Evolutionary conservation across 2,888 invertebrate species (phyloP).

Genomic region (Sinohyriopsis cumingii): DNA sequence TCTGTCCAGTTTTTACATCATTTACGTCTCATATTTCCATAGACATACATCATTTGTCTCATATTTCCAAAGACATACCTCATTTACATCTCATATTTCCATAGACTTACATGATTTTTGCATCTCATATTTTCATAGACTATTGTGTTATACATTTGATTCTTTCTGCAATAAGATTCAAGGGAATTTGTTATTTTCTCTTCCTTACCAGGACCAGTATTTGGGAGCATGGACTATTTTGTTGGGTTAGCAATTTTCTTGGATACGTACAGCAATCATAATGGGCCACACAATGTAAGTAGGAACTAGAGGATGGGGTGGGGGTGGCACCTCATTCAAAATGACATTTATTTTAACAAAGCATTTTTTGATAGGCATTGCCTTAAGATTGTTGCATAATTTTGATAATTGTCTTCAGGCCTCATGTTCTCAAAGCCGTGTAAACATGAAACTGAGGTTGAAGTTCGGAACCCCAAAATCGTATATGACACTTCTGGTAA

Average conservation of each 20-base stretch:
- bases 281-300: conserved; percentile 97
- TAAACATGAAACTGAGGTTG: too few species aligned
- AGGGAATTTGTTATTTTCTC: neutral
- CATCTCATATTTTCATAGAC: neutral
- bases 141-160: neutral
- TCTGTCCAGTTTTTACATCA: too few species aligned
- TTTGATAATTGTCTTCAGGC: too few species aligned
- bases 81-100: neutral
- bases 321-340: too few species aligned
- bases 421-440: too few species aligned
- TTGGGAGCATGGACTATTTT: conserved; percentile 95
- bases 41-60: neutral
- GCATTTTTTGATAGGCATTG: too few species aligned
- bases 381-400: too few species aligned
- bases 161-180: neutral
- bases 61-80: neutral
- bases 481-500: too few species aligned
- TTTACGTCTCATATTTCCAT: too few species aligned
- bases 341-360: too few species aligned
- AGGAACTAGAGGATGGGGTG: neutral
- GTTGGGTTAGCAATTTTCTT: conserved; percentile 91
- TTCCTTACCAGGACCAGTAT: conserved; percentile 83
- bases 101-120: neutral
- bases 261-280: conserved; percentile 99
- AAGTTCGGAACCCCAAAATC: too few species aligned